Evolutionary conservation across 2,888 invertebrate species (phyloP), one percentile per base, ranked within the genome.

Genomic region (Heliconius cydno): DNA sequence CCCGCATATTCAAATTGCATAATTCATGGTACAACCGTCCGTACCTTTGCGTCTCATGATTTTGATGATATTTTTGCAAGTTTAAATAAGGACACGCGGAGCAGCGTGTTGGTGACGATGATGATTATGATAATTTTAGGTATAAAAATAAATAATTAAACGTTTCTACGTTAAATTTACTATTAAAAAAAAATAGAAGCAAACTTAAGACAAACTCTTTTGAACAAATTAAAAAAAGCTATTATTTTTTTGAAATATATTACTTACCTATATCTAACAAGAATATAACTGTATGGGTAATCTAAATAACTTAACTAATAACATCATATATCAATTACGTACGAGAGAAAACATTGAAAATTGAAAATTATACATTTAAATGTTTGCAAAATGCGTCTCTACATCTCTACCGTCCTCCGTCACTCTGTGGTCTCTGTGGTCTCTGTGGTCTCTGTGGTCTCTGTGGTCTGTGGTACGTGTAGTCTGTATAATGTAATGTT

Each of bases 1-100:
- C 87, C 88, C 90, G 86, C 89, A 90, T 91, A 92, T 92, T 93
- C 90, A 92, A 93, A 94, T 94, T 93, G 94, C 92, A 93, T 94
- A 94, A 94, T 94, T 91, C 88, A 88, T 85, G 80, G 83, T 86
- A 52, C 12, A 41, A 3, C 30, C 71, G 57, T 30, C 60, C n/a
- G 60, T 3, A 60, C 60, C 60, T n/a, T n/a, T 10, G 15, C 34
- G 57, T 60, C 15, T 60, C 57, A 6, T n/a, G 57, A 30, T 57
- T 72, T 57, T 60, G 34, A 73, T 72, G 22, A 73, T 34, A 73
- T 60, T 73, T 73, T 73, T n/a, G 25, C 25, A 38, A 38, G 4
- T 34, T 60, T 73, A 73, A 73, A 60, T 73, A 57, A 34, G 60
- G 15, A 60, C 15, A 60, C n/a, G n/a, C 22, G n/a, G 10, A 52